Conservation (phyloP, 1,140 invertebrate genomes). For the Magallana angulata region DNA sequence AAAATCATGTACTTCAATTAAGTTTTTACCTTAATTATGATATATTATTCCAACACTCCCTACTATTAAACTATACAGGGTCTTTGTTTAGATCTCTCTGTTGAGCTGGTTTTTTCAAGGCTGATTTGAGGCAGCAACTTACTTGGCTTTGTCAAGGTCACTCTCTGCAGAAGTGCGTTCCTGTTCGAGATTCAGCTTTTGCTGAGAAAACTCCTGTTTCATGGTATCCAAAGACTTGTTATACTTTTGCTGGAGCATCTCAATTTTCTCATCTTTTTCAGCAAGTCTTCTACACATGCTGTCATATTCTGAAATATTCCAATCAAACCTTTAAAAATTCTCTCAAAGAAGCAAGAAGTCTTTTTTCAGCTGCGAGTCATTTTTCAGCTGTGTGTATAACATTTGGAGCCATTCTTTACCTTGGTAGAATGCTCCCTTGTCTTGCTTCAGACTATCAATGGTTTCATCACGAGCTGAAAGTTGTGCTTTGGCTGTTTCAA, state of each 20-base stretch:
- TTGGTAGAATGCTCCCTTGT: slow-evolving; percentile 70
- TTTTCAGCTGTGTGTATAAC: neutral
- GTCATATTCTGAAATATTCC: slow-evolving; percentile 69
- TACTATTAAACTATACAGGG: too few species aligned
- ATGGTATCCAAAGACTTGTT: slow-evolving; percentile 63
- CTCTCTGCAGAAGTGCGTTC: slow-evolving; percentile 62
- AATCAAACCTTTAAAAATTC: neutral
- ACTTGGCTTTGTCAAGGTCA: slow-evolving; percentile 66
- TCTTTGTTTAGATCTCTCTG: too few species aligned
- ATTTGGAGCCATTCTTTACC: slow-evolving; percentile 55
- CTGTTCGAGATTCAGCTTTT: slow-evolving; percentile 58
- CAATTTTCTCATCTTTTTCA: slow-evolving; percentile 70
- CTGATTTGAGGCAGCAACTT: slow-evolving; percentile 55
- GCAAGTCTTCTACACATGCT: slow-evolving; percentile 68
- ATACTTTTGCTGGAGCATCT: slow-evolving; percentile 63
- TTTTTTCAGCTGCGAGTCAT: neutral
- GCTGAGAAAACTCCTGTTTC: slow-evolving; percentile 61
- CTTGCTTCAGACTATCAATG: slow-evolving; percentile 67
- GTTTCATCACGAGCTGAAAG: slow-evolving; percentile 64
- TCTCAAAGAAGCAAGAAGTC: neutral
- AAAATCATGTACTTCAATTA: neutral
- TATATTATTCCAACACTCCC: too few species aligned
- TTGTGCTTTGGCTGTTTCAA: slow-evolving; percentile 66
- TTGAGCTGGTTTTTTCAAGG: slow-evolving; percentile 54
- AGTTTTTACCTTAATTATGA: too few species aligned